Evolutionary conservation across 2,888 invertebrate species (phyloP), one percentile per base, ranked within the genome.

Genomic region (Caenorhabditis virilis): DNA sequence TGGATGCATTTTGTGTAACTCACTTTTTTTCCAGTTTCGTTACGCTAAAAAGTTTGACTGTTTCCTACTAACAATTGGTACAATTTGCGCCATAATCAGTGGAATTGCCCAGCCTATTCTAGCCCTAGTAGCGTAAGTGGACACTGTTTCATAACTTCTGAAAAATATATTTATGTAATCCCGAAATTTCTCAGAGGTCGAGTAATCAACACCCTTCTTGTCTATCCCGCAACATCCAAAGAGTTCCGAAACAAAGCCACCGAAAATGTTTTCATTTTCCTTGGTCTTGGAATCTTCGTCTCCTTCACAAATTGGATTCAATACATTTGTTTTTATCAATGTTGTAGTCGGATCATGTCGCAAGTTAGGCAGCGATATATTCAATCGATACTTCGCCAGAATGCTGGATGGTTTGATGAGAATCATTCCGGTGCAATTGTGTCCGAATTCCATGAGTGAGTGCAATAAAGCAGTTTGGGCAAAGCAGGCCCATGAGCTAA

Each of bases 21-120:
- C n/a, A n/a, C n/a, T n/a, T n/a, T n/a, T n/a, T n/a, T n/a, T 76
- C 53, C 61, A 78, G 78, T 73, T 78, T 56, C 74, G 76, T 20
- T 78, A 69, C 48, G 71, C 58, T 25, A 71, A 71, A 16, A 48
- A 45, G 18, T 68, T 59, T 39, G 78, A 78, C 43, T 50, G 39
- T 15, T 30, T 74, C 15, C 53, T 74, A 16, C 54, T 78, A n/a
- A 41, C 72, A 25, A 49, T 74, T 25, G 78, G 78, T 3, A 35
- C 67, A 20, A 33, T 74, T 6, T 74, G 72, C 42, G 72, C 77
- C 1, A 59, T 65, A 18, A 47, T 70, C 20, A 65, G 69, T 1
- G 78, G 78, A 43, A 62, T 74, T 9, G 61, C 72, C 1, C 75
- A 76, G 45, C 78, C 78, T 0, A 54, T 73, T 16, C 43, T 78